Evolutionary conservation across 1,140 invertebrate species (phyloP).

Genomic region (Thaumetopoea pityocampa): DNA sequence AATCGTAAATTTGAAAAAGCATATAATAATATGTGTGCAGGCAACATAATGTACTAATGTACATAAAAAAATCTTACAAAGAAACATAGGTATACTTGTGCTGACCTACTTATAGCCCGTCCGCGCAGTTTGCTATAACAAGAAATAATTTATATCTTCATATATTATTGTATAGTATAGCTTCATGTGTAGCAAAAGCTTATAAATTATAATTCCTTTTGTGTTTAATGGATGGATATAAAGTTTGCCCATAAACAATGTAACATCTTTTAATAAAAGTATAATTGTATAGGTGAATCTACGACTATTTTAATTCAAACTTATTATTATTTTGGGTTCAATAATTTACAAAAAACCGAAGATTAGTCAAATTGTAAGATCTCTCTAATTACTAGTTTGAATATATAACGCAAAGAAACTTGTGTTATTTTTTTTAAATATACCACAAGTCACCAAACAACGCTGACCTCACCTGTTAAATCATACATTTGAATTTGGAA

Average conservation of each 20-base stretch:
- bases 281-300: no score
- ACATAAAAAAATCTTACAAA: constrained; percentile 21
- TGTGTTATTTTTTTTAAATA: no score
- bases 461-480: no score
- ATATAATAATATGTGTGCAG: constrained; percentile 16
- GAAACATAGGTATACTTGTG: constrained; percentile 38
- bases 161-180: constrained; percentile 18
- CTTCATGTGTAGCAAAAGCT: constrained; percentile 18
- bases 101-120: constrained; percentile 87
- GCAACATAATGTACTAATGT: constrained; percentile 19
- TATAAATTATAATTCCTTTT: not conserved
- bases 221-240: constrained; percentile 2
- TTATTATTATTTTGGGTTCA: no score
- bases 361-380: no score
- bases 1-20: no score
- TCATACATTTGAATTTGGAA: no score
- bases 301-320: no score
- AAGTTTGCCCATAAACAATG: constrained; percentile 1
- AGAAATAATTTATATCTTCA: constrained; percentile 51
- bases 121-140: constrained; percentile 88
- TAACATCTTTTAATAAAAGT: not conserved
- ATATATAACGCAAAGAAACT: no score
- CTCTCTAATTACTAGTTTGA: no score
- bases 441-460: no score
- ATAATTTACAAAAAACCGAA: no score